Evolutionary conservation across 2,797 vertebrate genomes (phyloP).

Genomic region (Neosilurus mollespiculum): DNA sequence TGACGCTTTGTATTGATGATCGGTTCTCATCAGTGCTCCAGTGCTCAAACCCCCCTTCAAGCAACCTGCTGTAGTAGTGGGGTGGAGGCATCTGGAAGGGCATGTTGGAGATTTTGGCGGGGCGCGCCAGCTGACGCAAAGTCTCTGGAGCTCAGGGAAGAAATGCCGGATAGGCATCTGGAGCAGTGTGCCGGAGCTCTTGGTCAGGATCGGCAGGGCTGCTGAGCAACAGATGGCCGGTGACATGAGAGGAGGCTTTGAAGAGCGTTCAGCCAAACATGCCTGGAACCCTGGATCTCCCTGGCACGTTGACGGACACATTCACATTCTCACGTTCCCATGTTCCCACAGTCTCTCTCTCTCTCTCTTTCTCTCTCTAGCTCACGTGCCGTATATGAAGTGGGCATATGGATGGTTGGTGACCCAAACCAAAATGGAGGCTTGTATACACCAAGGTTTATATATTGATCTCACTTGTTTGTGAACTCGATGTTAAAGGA

Average conservation of each 20-base stretch:
- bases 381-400: background rate
- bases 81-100: slow-evolving; percentile 24
- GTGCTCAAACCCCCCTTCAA: background rate
- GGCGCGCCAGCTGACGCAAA: slow-evolving; percentile 15
- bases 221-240: slow-evolving; percentile 77
- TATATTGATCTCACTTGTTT: no score
- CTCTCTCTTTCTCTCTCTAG: background rate
- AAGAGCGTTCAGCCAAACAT: slow-evolving; percentile 71
- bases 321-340: background rate
- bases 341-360: background rate
- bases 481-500: no score
- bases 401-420: background rate
- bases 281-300: slow-evolving; percentile 76
- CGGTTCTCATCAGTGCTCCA: background rate
- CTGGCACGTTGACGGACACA: slow-evolving; percentile 65
- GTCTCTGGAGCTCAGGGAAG: slow-evolving; percentile 40
- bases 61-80: background rate
- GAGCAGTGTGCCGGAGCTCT: slow-evolving; percentile 70
- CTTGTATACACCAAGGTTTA: background rate
- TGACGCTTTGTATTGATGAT: background rate
- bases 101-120: slow-evolving; percentile 1
- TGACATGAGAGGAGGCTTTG: slow-evolving; percentile 76
- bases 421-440: background rate
- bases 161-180: slow-evolving; percentile 64
- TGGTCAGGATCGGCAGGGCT: slow-evolving; percentile 75